Conservation (phyloP, 23 tunicate species). For the Halocynthia roretzi region DNA sequence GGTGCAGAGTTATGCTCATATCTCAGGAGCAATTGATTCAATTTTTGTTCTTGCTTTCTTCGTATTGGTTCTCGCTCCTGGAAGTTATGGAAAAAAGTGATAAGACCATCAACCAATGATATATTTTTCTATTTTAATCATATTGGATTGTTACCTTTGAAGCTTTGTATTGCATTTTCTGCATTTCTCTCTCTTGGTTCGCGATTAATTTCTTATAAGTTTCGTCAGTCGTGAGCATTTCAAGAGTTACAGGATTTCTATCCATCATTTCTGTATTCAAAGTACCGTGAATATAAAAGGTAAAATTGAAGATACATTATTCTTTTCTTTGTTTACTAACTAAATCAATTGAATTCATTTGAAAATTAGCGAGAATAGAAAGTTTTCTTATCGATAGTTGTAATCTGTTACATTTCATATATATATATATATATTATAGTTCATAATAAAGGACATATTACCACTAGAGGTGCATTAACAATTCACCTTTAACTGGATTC, state of each 20-base stretch:
- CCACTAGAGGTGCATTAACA: no score
- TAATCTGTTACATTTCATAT: no score
- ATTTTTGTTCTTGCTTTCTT: constrained; percentile 14
- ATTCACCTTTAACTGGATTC: no score
- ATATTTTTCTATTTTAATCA: background rate
- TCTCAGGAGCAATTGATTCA: background rate
- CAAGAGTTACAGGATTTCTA: constrained; percentile 11
- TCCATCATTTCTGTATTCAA: constrained; percentile 7
- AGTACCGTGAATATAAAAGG: background rate
- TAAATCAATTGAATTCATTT: no score
- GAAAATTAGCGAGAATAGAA: no score
- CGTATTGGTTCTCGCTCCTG: constrained; percentile 14
- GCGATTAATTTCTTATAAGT: constrained; percentile 5
- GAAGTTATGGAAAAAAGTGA: background rate
- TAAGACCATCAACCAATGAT: background rate
- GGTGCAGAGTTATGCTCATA: background rate
- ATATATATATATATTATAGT: no score
- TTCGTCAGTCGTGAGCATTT: constrained; percentile 9
- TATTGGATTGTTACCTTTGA: background rate
- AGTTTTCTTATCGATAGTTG: no score
- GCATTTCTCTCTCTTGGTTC: constrained; percentile 1
- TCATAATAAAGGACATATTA: no score
- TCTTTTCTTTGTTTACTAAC: no score
- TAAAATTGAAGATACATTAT: no score
- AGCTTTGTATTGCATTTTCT: background rate